Evolutionary conservation across 2,888 invertebrate species (phyloP).

Genomic region (Sminthurides aquaticus): DNA sequence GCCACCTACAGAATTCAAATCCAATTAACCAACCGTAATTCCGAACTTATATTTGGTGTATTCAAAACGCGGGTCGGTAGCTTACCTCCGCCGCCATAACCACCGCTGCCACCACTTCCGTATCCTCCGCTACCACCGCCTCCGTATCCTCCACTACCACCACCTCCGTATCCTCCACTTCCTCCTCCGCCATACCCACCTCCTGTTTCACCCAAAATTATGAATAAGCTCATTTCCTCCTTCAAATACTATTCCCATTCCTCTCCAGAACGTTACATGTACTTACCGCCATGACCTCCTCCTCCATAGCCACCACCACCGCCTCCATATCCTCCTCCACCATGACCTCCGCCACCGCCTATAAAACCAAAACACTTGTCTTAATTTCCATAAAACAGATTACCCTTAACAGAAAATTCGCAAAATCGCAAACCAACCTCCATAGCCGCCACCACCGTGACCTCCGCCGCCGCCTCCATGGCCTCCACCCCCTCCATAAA

Average conservation of each 20-base stretch:
- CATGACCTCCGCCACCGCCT: slow-evolving; percentile 7
- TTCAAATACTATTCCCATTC: background rate
- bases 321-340: slow-evolving; percentile 3
- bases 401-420: no score
- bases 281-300: background rate
- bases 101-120: slow-evolving; percentile 3
- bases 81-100: background rate
- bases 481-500: slow-evolving; percentile 6
- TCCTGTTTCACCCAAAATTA: background rate
- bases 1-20: no score
- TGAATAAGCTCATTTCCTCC: background rate
- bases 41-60: no score
- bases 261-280: background rate
- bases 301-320: background rate
- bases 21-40: no score
- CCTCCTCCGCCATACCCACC: background rate
- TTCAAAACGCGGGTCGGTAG: no score
- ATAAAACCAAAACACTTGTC: no score
- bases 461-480: background rate
- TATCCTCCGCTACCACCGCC: background rate
- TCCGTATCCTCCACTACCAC: slow-evolving; percentile 7
- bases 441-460: slow-evolving; percentile 8
- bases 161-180: background rate
- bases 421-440: no score
- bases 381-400: no score